These are phyloP conservation scores for Montipora cactus DNA, from an alignment of 64 coral and sea anemone genomes.

Conservation along the genomic window DNA sequence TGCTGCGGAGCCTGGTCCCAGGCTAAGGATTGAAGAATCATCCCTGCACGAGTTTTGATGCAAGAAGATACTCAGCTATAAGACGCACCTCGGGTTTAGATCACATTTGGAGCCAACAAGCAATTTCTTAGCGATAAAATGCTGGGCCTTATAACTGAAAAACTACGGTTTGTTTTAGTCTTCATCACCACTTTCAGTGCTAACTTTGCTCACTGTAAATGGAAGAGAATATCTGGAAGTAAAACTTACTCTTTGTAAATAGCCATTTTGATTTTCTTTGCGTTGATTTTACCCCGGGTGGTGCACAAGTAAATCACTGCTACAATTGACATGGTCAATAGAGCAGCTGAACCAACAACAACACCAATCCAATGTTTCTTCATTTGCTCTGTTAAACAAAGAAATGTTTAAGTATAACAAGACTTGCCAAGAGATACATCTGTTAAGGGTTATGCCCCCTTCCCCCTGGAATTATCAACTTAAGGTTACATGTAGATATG, in stretches of 20 bases:
- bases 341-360: constrained; percentile 61
- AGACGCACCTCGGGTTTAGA: too few relatives aligned
- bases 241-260: constrained; percentile 87
- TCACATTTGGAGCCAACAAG: too few relatives aligned
- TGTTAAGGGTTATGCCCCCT: too few relatives aligned
- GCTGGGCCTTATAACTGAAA: too few relatives aligned
- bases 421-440: background rate
- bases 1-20: too few relatives aligned
- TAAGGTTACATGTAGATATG: too few relatives aligned
- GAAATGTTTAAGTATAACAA: background rate
- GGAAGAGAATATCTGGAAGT: background rate
- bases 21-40: too few relatives aligned
- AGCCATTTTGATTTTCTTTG: constrained; percentile 75
- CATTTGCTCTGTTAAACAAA: constrained; percentile 46
- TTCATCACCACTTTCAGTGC: background rate
- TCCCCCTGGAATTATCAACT: too few relatives aligned
- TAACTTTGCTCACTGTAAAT: background rate
- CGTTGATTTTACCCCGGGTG: constrained; percentile 41
- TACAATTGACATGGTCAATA: constrained; percentile 63
- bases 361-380: constrained; percentile 79
- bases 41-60: too few relatives aligned
- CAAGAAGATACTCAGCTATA: too few relatives aligned
- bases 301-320: constrained; percentile 63
- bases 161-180: too few relatives aligned
- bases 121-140: too few relatives aligned